These are phyloP conservation scores for Morelia viridis DNA, from an alignment of 2,797 vertebrate species.

Conservation along the genomic window DNA sequence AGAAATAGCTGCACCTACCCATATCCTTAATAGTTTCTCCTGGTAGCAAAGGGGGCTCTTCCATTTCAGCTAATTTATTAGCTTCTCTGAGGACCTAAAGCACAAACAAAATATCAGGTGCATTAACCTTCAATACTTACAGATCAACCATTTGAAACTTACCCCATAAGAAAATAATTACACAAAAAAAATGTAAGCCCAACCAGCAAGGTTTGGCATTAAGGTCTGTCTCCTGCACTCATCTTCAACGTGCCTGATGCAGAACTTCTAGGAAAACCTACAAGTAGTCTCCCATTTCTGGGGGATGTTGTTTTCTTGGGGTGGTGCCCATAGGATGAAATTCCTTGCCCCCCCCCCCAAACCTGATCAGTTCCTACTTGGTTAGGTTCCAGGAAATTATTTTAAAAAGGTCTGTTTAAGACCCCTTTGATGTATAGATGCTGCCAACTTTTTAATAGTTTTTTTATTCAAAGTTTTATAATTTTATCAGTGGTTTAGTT, in stretches of 20 bases:
- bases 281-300: not conserved
- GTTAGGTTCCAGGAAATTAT: not conserved
- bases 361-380: not conserved
- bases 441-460: not conserved
- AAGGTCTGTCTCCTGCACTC: not conserved
- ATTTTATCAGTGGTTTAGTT: not conserved
- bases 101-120: slow-evolving; percentile 24
- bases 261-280: not conserved
- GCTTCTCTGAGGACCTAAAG: slow-evolving; percentile 80
- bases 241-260: not conserved
- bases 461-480: not conserved
- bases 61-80: slow-evolving; percentile 85
- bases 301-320: not conserved
- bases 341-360: not conserved
- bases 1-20: slow-evolving; percentile 68
- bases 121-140: not conserved
- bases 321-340: not conserved
- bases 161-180: not conserved
- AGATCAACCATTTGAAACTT: not conserved
- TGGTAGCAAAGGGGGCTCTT: slow-evolving; percentile 88
- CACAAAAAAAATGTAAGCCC: not conserved
- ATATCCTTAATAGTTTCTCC: slow-evolving; percentile 91
- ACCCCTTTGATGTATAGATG: not conserved
- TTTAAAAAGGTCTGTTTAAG: not conserved
- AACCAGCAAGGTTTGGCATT: not conserved